Percentiles rank a stretch among this genome's conserved stretches.
These are phyloP conservation scores for Meriones unguiculatus DNA, from an alignment of 2,113 vertebrate genomes.

Conservation along the genomic window DNA sequence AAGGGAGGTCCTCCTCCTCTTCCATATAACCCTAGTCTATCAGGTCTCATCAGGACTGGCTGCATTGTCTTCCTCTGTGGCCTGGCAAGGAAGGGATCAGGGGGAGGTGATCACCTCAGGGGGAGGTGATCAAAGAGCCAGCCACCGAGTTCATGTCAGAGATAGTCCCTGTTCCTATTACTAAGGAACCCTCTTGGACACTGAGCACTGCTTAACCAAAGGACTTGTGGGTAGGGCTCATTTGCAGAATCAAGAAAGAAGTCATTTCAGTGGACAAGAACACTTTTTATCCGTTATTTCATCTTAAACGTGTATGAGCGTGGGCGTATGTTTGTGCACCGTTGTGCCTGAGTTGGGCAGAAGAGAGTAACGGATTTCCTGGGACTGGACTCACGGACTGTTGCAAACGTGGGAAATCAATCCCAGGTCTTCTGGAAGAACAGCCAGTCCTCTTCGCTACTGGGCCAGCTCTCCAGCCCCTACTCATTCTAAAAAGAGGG, in stretches of 20 bases:
- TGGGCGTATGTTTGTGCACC: not conserved
- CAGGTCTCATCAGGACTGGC: too few relatives aligned
- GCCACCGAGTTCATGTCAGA: too few relatives aligned
- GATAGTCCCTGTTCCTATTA: too few relatives aligned
- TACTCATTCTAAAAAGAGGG: constrained; percentile 3
- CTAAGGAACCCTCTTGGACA: too few relatives aligned
- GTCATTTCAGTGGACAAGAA: constrained; percentile 10
- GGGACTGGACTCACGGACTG: not conserved
- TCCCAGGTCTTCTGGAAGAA: not conserved
- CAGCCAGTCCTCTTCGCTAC: not conserved
- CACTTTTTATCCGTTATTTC: not conserved
- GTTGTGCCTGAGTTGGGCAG: too few relatives aligned
- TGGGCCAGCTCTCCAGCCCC: not conserved
- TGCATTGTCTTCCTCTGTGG: too few relatives aligned
- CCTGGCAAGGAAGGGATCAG: too few relatives aligned
- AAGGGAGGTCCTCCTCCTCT: too few relatives aligned
- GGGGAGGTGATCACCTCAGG: too few relatives aligned
- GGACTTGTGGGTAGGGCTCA: not conserved
- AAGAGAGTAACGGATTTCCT: not conserved
- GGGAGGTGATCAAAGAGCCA: too few relatives aligned
- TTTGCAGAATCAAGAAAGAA: constrained; percentile 59
- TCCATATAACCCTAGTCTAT: too few relatives aligned
- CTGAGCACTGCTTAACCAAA: not conserved
- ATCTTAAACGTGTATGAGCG: not conserved
- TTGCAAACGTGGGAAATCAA: not conserved